Evolutionary conservation across 2,113 vertebrate genomes (phyloP), one percentile per base, ranked within the genome.

Genomic region (Sapajus apella): DNA sequence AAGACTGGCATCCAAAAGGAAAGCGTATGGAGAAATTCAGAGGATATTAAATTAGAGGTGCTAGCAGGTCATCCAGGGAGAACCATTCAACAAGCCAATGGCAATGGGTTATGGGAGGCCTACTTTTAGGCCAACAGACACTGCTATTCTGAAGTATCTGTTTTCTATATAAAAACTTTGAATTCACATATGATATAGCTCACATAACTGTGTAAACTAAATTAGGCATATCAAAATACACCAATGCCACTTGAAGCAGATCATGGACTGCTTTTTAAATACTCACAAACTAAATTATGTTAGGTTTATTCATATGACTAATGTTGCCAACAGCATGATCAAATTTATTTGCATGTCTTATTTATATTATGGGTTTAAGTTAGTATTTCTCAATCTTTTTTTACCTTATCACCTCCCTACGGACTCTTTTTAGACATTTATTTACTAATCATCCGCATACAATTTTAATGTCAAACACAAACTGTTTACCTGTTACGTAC

Each of bases 271-370:
- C 66, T 91, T 77, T 96, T 80, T 47, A 83, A 87, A 88, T 25
- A 91, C 11, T 50, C 35, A 77, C 35, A 52, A 70, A 81, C 35
- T 66, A 58, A 91, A 56, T 47, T 58, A 18, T 4, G 17, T 55
- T 87, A 90, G 30, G 23, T 40, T 64, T 52, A 47, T 3, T 89
- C 30, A 30, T 73, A 3, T 37, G 93, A 91, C 55, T 88, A 87
- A 68, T 50, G 13, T 11, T 88, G 81, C 25, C 75, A 91, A 76
- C 0, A 77, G 27, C n/a, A 92, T 16, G 50, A 90, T 56, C 11
- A 72, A 87, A 89, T 86, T 95, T 25, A 94, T 45, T 92, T 84
- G 79, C 4, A n/a, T n/a, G 43, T 30, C 58, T 40, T 93, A 94
- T 43, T 90, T 85, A 93, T 73, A 82, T 21, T 77, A 40, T 8